Evolutionary conservation across 2,797 vertebrate species (phyloP), one percentile per base, ranked within the genome.

Genomic region (Hylomyscus alleni): DNA sequence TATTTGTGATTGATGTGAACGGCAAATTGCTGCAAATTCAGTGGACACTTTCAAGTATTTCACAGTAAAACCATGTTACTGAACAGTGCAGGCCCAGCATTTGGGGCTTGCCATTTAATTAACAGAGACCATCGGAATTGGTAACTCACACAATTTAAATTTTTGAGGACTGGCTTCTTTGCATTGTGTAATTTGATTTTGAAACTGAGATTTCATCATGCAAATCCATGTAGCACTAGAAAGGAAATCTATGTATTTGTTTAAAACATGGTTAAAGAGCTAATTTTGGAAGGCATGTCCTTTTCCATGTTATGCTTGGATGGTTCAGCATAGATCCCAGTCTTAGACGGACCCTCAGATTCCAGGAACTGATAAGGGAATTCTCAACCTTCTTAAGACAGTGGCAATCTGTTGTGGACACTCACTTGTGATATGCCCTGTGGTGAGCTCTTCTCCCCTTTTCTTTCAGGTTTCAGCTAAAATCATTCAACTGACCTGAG

Each of bases 21-120:
- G 47, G 13, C 65, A 95, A 97, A 96, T 97, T 97, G 89, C 83
- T 86, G 9, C 83, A 87, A 97, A 96, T 97, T 94, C 97, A 80
- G 76, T 54, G 77, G 95, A 93, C 89, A 92, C n/a, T 92, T 98
- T 95, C 78, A 90, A 95, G 50, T 92, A 73, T 26, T 84, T 0
- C 90, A 83, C 88, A 80, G 19, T 40, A 92, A 95, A 76, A 96
- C 58, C 11, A 26, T 85, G 50, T 94, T 96, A 89, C 8, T 81
- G 77, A 83, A 29, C 86, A 95, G 87, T 40, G 12, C 96, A 89
- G 86, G 60, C 26, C 92, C 75, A 50, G 96, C 91, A 91, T 19
- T 95, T 73, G 12, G 81, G 82, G 95, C 95, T 90, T 97, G 77
- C 0, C 93, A 22, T 86, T 4, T 95, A 94, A 94, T 56, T 67